phyloP scores from a whole-genome alignment of 2,797 vertebrate species.

The Malacoctenus gilli region DNA sequence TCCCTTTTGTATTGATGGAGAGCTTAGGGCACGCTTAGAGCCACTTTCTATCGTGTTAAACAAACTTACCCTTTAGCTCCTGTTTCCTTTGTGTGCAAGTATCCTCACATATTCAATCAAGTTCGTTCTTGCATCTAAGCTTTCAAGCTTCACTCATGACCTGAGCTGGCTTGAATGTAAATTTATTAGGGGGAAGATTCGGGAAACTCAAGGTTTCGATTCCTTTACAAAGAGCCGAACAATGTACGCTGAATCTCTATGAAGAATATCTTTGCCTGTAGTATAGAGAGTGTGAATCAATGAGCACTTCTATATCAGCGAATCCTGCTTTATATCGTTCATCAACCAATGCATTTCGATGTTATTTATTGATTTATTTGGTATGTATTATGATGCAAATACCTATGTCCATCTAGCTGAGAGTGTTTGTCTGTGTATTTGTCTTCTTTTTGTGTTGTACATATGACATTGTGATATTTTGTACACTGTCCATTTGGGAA shows the following conservation, averaged over 20 bases:
- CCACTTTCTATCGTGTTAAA: constrained; percentile 17
- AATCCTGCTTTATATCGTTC: constrained; percentile 53
- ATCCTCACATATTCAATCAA: constrained; percentile 21
- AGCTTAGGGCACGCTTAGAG: constrained; percentile 30
- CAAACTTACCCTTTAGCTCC: not conserved
- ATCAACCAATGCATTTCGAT: constrained; percentile 47
- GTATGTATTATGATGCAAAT: constrained; percentile 68
- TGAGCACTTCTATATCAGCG: constrained; percentile 39
- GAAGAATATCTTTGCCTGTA: constrained; percentile 47
- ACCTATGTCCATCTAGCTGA: constrained; percentile 52
- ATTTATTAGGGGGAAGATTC: constrained; percentile 37
- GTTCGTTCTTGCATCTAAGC: constrained; percentile 29
- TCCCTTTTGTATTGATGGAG: constrained; percentile 27
- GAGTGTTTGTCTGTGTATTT: constrained; percentile 67
- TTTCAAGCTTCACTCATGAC: constrained; percentile 38
- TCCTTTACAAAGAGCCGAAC: constrained; percentile 39
- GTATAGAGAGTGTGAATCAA: constrained; percentile 39
- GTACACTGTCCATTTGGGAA: constrained; percentile 76
- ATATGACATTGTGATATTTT: constrained; percentile 82
- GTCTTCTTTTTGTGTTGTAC: constrained; percentile 79
- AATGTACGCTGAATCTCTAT: constrained; percentile 40
- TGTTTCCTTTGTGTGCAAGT: constrained; percentile 22
- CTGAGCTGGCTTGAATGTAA: constrained; percentile 67
- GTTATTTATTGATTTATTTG: constrained; percentile 55
- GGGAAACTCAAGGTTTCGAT: constrained; percentile 28